A percentile compares a stretch with the other conserved stretches of the same genome.
phyloP scores from a whole-genome alignment of 1,140 invertebrate species.

The Leptopilina clavipes region DNA sequence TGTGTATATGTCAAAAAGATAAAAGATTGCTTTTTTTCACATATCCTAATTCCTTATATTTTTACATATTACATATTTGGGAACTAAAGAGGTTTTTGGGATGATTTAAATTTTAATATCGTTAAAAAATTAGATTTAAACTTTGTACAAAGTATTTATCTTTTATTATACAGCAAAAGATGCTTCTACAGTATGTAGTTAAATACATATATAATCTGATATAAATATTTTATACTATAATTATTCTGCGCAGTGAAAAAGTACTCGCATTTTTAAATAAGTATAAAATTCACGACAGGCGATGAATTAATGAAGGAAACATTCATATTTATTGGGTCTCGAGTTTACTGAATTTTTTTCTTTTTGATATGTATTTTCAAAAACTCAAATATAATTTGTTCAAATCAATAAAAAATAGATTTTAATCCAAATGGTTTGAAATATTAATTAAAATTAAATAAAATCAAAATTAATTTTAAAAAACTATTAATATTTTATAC shows the following conservation, averaged over 20 bases:
- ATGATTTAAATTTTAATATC: too few species aligned
- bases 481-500: too few species aligned
- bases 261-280: background rate
- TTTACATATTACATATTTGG: too few species aligned
- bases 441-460: too few species aligned
- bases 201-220: too few species aligned
- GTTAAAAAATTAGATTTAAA: too few species aligned
- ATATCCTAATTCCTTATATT: constrained; percentile 36
- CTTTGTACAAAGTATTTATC: constrained; percentile 19
- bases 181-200: background rate
- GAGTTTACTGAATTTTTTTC: background rate
- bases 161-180: background rate
- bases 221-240: too few species aligned
- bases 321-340: background rate
- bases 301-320: background rate
- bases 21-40: constrained; percentile 34
- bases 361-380: background rate
- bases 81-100: too few species aligned
- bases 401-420: background rate
- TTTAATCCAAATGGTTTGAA: too few species aligned
- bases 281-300: background rate
- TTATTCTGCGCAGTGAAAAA: background rate
- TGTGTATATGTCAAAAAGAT: constrained; percentile 59
- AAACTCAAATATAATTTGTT: background rate
- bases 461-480: too few species aligned